Conservation (phyloP, 2,797 vertebrate species). For the Notamacropus eugenii region DNA sequence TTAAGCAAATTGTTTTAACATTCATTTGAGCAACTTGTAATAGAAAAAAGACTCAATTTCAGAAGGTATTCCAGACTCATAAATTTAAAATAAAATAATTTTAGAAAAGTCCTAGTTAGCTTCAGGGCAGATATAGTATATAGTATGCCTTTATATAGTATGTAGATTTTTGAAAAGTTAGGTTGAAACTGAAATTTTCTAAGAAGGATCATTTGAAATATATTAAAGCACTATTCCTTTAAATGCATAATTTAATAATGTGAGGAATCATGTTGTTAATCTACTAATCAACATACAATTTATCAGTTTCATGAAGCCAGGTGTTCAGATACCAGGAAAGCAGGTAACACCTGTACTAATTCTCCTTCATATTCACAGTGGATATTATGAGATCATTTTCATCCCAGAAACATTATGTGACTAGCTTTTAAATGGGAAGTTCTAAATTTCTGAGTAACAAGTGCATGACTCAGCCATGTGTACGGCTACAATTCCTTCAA, state of each 20-base stretch:
- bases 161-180: background rate
- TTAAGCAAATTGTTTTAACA: background rate
- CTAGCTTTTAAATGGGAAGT: background rate
- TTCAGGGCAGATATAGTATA: background rate
- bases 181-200: background rate
- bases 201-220: background rate
- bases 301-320: background rate
- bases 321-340: background rate
- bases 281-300: background rate
- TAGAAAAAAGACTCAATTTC: background rate
- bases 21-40: background rate
- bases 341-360: background rate
- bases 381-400: background rate
- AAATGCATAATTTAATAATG: background rate
- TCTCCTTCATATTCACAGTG: background rate
- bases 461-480: background rate
- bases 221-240: background rate
- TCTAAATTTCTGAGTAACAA: background rate
- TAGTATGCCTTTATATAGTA: background rate
- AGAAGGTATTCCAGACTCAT: background rate
- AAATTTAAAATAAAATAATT: background rate
- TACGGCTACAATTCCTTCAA: background rate
- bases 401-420: background rate
- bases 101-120: background rate
- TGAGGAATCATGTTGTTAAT: background rate